Base-by-base conservation (phyloP, 2,888 invertebrate genomes). In the Erebia ligea region DNA sequence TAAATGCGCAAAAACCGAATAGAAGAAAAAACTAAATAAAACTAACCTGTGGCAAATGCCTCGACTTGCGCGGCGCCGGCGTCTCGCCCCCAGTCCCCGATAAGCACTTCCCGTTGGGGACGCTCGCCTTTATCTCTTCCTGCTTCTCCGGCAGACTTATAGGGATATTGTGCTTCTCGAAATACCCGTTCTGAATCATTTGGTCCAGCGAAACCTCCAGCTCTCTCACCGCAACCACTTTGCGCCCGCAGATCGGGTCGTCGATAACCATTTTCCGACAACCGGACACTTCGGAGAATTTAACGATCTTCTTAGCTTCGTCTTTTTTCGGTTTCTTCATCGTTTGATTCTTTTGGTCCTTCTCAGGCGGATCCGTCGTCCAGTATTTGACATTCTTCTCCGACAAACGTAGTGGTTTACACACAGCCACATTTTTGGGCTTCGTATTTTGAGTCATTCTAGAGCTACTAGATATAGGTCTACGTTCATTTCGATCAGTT, bases 141-240 rank as follows among this genome's bases (percentile, higher is more conserved):
- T 78, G 79, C 71, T 80, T 83, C 75, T 86, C 78, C 48, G 89
- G 87, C 75, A 82, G 80, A 59, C 84, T 81, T 81, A 91, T 92
- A 50, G 90, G 92, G 67, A 92, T 92, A 67, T 92, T 93, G 63
- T 92, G 91, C 78, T 91, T 93, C 79, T 92, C 93, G 69, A 94
- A 92, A 79, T 93, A 93, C 15, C 92, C 93, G 67, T 93, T 93
- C 70, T 93, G 92, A 75, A 92, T 93, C 89, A 94, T 93, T 73
- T 94, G 94, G 75, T 92, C 93, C 52, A 94, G 80, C 0, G 93
- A 93, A 0, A 94, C 94, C 75, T 94, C 94, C 58, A 94, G 71
- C 72, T 94, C 94, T 58, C 94, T 81, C 0, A 94, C 93, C 1
- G 93, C 92, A 0, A 93, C 92, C 2, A 92, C 85, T 79, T 92